Base-by-base conservation (phyloP, 2,797 vertebrate genomes). In the Scolopax rusticola region DNA sequence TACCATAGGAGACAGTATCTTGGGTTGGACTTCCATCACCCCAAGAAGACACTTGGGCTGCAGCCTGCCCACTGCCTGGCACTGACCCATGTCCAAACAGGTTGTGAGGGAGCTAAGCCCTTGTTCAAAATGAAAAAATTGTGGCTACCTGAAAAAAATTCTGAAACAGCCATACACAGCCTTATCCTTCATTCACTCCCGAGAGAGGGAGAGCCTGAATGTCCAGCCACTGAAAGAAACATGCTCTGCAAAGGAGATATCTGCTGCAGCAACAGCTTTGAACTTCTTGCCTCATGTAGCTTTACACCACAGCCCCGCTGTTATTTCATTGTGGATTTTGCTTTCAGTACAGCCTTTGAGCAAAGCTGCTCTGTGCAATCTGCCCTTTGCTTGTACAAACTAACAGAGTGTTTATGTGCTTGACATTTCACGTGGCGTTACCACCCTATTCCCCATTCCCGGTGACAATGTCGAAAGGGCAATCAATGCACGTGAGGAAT, bases 361-460 rank as follows among this genome's bases (percentile, higher is more conserved):
- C 75, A 91, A 68, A 94, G 59, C 67, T 60, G 81, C 47, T 89
- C 68, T 57, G 64, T 70, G 47, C 36, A 43, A 54, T 75, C 82
- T 87, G 91, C 76, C 90, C 94, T 97, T 97, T 95, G 57, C 84
- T 89, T 85, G 78, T 81, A 65, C 51, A 93, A 93, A 92, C 50
- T 83, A 89, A 95, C 9, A 67, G 61, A 95, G 86, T 61, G 41
- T 60, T 32, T 81, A 61, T 59, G 81, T 89, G 75, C 59, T 90
- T 97, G 94, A 92, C 95, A 97, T 95, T 96, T 96, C 93, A 60
- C 12, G 0, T 77, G 81, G 93, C 59, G 92, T 95, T 94, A 95
- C 60, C 57, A 71, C 65, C 71, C 38, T 40, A 3, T 16, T 89
- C 61, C 78, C 87, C 4, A 0, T 40, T 71, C 69, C 90, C 6